Evolutionary conservation across 1,140 invertebrate species (phyloP), one percentile per base, ranked within the genome.

Genomic region (Euschistus heros): DNA sequence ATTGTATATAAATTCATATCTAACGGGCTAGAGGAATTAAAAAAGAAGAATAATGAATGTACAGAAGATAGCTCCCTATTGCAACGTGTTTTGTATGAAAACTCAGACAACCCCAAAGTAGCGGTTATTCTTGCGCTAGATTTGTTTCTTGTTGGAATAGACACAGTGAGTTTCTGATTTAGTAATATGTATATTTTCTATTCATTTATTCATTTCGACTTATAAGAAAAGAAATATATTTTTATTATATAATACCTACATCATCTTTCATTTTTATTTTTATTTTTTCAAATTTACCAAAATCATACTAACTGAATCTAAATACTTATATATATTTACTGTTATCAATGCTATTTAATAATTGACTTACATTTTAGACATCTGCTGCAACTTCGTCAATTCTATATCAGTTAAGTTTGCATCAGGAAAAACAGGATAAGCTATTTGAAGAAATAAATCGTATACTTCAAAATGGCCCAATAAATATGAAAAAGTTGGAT

Each of bases 101-200:
- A 72, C 54, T 82, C 44, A 78, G 79, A 18, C 81, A 86, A 72
- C 78, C 82, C 67, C 44, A 86, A 85, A 72, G 80, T 91, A 54
- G 86, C 91, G 3, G 82, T 84, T 8, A 83, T 90, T 47, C 76
- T 93, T 18, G 87, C 89, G 0, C 72, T 92, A 47, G 91, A 93
- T 76, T 76, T 94, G 65, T 84, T 94, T 65, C 75, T 91, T n/a
- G 91, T 93, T 57, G 91, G 91, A 6, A 86, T 93, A 10, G 89
- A 91, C 70, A 92, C 91, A 50, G 91, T 93, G 76, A 80, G 30
- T 61, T 50, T n/a, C 22, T 14, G 10, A 27, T 55, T 33, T 54
- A 30, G 37, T 37, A 30, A n/a, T 37, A 20, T 22, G n/a, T n/a
- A n/a, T n/a, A n/a, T n/a, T n/a, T n/a, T n/a, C n/a, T n/a, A n/a